These are phyloP conservation scores for Parapristionchus giblindavisi DNA, from an alignment of 2,888 invertebrate genomes.

Conservation along the genomic window DNA sequence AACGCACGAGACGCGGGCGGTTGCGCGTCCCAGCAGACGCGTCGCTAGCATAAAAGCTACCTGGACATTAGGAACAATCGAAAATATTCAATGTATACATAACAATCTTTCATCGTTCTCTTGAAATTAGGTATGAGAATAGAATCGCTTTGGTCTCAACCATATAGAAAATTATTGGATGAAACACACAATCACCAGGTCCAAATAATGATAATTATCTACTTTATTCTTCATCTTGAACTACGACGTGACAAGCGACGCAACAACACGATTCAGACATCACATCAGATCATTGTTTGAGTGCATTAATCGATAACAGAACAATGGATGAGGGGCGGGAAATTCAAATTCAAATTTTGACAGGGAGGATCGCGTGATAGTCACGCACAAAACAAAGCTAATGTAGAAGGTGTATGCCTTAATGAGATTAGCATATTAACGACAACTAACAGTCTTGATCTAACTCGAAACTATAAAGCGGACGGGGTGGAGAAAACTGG, in stretches of 20 bases:
- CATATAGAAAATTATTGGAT: too few species aligned
- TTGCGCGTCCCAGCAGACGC: background rate
- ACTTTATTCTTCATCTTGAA: too few species aligned
- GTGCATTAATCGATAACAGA: background rate
- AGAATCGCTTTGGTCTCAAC: too few species aligned
- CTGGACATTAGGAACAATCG: slow-evolving; percentile 4
- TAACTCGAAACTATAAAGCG: slow-evolving; percentile 11
- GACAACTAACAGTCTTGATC: background rate
- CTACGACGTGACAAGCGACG: too few species aligned
- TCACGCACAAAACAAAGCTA: too few species aligned
- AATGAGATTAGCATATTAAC: too few species aligned
- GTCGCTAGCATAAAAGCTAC: background rate
- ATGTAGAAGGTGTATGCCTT: too few species aligned
- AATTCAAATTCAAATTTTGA: background rate
- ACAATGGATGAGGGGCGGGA: background rate
- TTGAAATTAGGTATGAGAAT: too few species aligned
- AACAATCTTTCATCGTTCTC: too few species aligned
- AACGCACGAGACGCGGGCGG: background rate
- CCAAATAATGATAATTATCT: too few species aligned
- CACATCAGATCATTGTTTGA: background rate
- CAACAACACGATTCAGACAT: background rate
- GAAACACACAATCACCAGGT: too few species aligned
- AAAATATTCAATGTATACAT: background rate
- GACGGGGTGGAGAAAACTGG: background rate
- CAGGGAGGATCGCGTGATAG: too few species aligned